Evolutionary conservation across 1,140 invertebrate species (phyloP).

Genomic region (Sesamia nonagrioides): DNA sequence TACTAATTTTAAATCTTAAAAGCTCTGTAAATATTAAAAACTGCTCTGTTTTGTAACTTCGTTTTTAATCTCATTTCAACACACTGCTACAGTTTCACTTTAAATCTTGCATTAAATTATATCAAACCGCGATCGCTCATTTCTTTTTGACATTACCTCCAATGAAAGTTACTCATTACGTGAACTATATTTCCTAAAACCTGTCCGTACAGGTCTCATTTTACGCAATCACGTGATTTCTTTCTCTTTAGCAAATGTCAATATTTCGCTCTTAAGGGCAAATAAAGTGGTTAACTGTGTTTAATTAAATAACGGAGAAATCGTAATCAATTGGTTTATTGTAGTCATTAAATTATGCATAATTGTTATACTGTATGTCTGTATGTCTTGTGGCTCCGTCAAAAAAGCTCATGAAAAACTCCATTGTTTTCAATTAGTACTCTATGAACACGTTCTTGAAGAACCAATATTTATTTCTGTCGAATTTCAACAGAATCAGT

Average conservation of each 20-base stretch:
- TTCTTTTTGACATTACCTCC: constrained; percentile 43
- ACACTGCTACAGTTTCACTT: constrained; percentile 23
- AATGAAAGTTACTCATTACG: constrained; percentile 40
- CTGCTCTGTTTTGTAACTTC: too few species aligned
- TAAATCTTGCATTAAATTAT: constrained; percentile 16
- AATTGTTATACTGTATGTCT: background rate
- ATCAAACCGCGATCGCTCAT: constrained; percentile 43
- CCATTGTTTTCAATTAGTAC: too few species aligned
- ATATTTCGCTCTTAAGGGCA: constrained; percentile 43
- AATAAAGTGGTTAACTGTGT: constrained; percentile 24
- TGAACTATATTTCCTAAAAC: constrained; percentile 39
- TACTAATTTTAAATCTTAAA: too few species aligned
- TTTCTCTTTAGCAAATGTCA: constrained; percentile 46
- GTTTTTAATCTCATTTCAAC: background rate
- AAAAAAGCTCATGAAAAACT: too few species aligned
- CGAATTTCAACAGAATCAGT: background rate
- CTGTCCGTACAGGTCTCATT: constrained; percentile 7
- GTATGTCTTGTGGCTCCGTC: too few species aligned
- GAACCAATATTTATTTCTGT: background rate
- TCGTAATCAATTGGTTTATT: constrained; percentile 4
- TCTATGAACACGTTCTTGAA: too few species aligned
- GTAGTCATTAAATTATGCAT: background rate
- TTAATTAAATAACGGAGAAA: constrained; percentile 8
- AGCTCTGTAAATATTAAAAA: too few species aligned
- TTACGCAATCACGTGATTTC: constrained; percentile 41